phyloP scores from a whole-genome alignment of 2,888 invertebrate species.

The Anoplius nigerrimus region DNA sequence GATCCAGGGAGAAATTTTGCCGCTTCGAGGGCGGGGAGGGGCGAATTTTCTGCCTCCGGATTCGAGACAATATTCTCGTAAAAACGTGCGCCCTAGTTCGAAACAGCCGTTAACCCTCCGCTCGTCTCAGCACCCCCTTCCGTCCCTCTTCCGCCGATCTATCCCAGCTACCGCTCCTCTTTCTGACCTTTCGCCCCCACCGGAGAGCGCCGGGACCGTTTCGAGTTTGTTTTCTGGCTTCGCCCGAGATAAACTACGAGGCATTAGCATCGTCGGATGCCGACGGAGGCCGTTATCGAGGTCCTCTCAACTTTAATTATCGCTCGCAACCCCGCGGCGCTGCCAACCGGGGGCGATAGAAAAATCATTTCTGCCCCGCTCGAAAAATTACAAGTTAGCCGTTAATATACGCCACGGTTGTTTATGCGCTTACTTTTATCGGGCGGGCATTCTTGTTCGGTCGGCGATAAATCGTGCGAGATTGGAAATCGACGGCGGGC shows the following conservation, averaged over 20 bases:
- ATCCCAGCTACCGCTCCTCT: background rate
- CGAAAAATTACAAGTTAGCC: too few relatives aligned
- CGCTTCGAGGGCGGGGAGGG: conserved; percentile 7
- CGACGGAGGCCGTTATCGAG: too few relatives aligned
- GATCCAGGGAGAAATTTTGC: conserved; percentile 16
- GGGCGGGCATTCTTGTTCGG: too few relatives aligned
- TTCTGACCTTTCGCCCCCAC: conserved; percentile 2
- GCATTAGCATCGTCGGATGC: too few relatives aligned
- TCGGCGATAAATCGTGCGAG: too few relatives aligned
- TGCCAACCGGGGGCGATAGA: too few relatives aligned
- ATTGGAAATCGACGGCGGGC: too few relatives aligned
- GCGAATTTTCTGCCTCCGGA: conserved; percentile 4
- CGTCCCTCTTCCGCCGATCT: background rate
- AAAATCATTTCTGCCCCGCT: too few relatives aligned
- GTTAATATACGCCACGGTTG: too few relatives aligned
- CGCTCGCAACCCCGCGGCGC: too few relatives aligned
- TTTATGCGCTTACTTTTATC: too few relatives aligned
- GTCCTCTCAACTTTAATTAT: too few relatives aligned
- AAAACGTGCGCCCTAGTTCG: conserved; percentile 44
- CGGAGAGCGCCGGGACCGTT: background rate
- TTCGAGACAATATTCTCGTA: conserved; percentile 31
- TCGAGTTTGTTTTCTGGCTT: conserved; percentile 13
- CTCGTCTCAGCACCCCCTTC: conserved; percentile 7
- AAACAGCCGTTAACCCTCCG: conserved; percentile 28
- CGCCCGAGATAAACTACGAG: background rate